Percentiles rank a stretch among this genome's conserved stretches.
Conservation (phyloP, 2,888 invertebrate genomes). For the Zygogramma bicolorata region DNA sequence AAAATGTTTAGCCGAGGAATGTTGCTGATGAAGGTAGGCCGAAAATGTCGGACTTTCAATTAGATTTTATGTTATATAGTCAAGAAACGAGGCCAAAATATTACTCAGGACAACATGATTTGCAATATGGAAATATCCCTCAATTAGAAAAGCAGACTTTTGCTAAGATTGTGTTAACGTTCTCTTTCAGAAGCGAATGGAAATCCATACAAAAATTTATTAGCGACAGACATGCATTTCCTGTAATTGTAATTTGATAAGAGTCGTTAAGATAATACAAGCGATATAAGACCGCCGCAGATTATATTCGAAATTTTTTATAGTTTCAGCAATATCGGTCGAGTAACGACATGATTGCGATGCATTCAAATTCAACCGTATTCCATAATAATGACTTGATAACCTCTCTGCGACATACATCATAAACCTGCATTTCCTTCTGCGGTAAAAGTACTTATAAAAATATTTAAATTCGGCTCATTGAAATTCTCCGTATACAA, state of each 20-base stretch:
- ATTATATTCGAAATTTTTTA: not conserved
- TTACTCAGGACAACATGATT: no score
- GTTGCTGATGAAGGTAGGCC: no score
- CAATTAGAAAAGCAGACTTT: not conserved
- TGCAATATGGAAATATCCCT: no score
- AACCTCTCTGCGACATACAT: slow-evolving; percentile 9
- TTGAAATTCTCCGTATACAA: slow-evolving; percentile 10
- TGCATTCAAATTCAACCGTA: slow-evolving; percentile 13
- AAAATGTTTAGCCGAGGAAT: no score
- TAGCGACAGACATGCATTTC: slow-evolving; percentile 33
- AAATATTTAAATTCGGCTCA: slow-evolving; percentile 26
- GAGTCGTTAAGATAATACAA: slow-evolving; percentile 23
- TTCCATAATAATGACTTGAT: slow-evolving; percentile 19
- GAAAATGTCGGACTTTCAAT: no score
- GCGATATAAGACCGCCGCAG: not conserved
- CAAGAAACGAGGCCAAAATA: no score
- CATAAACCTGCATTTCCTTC: slow-evolving; percentile 12
- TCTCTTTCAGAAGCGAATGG: not conserved
- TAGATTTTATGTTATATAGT: no score
- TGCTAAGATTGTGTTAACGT: not conserved
- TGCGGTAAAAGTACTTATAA: slow-evolving; percentile 20
- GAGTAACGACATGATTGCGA: slow-evolving; percentile 14
- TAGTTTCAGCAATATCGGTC: not conserved
- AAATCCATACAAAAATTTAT: slow-evolving; percentile 23
- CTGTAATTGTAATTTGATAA: slow-evolving; percentile 26